Percentiles rank a stretch among this genome's conserved stretches.
Evolutionary conservation across 2,113 vertebrate species (phyloP).

Genomic region (Pseudonaja textilis): DNA sequence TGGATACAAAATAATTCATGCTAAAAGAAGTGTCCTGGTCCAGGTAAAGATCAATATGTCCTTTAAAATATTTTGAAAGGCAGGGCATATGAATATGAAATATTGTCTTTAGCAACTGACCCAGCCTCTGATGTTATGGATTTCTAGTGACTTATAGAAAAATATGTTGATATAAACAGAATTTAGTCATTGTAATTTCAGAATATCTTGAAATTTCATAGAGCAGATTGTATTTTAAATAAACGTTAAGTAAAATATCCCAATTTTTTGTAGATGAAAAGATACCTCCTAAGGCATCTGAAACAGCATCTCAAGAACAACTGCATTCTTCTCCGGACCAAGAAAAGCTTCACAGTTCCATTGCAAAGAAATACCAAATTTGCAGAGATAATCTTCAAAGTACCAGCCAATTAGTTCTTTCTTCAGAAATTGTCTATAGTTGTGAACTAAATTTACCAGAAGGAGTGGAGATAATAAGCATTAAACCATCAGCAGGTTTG

Average conservation of each 20-base stretch:
- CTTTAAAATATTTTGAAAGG: not conserved
- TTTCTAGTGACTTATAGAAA: not conserved
- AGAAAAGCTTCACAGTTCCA: slow-evolving; percentile 73
- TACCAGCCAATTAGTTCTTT: slow-evolving; percentile 85
- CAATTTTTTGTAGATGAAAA: slow-evolving; percentile 74
- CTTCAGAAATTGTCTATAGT: slow-evolving; percentile 85
- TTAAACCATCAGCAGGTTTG: slow-evolving; percentile 95
- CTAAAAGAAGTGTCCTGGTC: not conserved
- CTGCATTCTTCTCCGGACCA: slow-evolving; percentile 76
- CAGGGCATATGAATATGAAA: not conserved
- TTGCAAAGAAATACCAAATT: slow-evolving; percentile 76
- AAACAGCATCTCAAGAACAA: slow-evolving; percentile 62
- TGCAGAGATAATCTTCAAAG: slow-evolving; percentile 91
- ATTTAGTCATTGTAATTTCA: not conserved
- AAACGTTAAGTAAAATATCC: not conserved
- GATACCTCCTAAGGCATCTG: slow-evolving; percentile 49
- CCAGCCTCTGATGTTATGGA: not conserved
- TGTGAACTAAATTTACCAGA: slow-evolving; percentile 85
- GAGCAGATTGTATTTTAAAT: not conserved
- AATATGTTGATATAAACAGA: not conserved
- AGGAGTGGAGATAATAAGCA: slow-evolving; percentile 86
- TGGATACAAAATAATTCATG: not conserved
- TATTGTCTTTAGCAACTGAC: not conserved
- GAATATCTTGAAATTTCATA: not conserved
- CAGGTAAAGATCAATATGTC: not conserved